These are phyloP conservation scores for Hyphantria cunea DNA, from an alignment of 1,140 invertebrate species.

Conservation along the genomic window DNA sequence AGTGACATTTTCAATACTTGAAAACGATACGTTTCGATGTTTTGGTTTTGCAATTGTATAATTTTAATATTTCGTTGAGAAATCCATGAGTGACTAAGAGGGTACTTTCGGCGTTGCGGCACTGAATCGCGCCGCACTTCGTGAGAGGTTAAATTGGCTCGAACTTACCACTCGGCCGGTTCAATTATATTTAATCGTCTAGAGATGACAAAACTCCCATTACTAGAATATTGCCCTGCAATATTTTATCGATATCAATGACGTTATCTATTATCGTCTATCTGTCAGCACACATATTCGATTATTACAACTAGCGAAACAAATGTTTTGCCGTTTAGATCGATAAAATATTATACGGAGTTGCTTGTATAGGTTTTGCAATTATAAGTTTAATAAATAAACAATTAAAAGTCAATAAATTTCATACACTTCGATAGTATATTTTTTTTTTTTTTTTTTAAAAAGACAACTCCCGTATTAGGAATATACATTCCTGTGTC, in stretches of 20 bases:
- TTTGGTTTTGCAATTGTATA: constrained; percentile 44
- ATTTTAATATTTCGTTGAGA: constrained; percentile 61
- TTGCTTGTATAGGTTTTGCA: no score
- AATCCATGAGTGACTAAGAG: constrained; percentile 53
- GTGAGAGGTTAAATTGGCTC: constrained; percentile 57
- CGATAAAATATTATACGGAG: constrained; percentile 10
- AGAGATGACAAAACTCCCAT: constrained; percentile 51
- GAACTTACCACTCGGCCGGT: constrained; percentile 50
- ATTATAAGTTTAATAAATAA: no score
- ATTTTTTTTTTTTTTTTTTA: no score
- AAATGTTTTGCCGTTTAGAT: not conserved
- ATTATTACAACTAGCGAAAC: constrained; percentile 3
- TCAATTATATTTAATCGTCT: constrained; percentile 60
- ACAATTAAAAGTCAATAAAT: no score
- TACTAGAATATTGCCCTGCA: constrained; percentile 30
- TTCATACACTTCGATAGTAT: no score
- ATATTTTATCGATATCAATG: constrained; percentile 35
- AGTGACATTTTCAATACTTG: constrained; percentile 26
- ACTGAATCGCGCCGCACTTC: constrained; percentile 48
- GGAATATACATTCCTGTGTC: no score
- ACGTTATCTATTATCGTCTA: constrained; percentile 29
- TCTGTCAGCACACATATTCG: constrained; percentile 14
- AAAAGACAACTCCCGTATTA: no score
- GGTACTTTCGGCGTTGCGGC: constrained; percentile 53
- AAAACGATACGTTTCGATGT: constrained; percentile 23